Percentiles rank a stretch among this genome's conserved stretches.
phyloP scores from a whole-genome alignment of 2,797 vertebrate species.

The Pipistrellus pygmaeus region DNA sequence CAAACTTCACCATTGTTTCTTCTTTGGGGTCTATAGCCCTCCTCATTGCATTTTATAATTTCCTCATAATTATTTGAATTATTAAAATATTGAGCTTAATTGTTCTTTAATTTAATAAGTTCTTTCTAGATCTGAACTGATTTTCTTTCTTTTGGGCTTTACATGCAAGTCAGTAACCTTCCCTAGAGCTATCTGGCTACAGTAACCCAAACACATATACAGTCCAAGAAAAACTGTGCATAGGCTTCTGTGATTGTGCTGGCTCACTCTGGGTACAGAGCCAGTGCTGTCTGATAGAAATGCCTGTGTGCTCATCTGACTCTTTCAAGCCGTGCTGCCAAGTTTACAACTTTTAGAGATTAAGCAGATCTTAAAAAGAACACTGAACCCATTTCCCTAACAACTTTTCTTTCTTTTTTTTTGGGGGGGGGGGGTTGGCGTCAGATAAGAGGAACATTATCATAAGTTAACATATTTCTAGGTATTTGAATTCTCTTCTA shows the following conservation, averaged over 20 bases:
- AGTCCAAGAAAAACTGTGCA: constrained; percentile 11
- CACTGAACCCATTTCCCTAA: background rate
- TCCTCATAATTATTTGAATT: constrained; percentile 38
- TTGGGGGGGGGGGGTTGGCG: too few species aligned
- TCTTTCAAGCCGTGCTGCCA: constrained; percentile 39
- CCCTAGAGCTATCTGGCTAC: background rate
- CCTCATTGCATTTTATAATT: background rate
- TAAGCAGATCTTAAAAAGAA: constrained; percentile 42
- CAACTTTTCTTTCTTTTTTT: background rate
- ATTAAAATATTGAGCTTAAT: background rate
- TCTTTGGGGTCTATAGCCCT: background rate
- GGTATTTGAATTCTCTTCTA: constrained; percentile 36
- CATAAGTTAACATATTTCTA: background rate
- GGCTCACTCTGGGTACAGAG: constrained; percentile 54
- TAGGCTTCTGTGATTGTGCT: constrained; percentile 30
- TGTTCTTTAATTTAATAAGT: background rate
- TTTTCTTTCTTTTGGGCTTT: constrained; percentile 43
- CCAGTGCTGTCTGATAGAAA: constrained; percentile 7
- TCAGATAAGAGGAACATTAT: constrained; percentile 6
- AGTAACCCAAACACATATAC: constrained; percentile 15
- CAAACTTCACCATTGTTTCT: background rate
- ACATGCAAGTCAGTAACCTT: constrained; percentile 16
- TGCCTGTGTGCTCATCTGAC: background rate
- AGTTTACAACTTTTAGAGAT: constrained; percentile 36
- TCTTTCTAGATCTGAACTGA: constrained; percentile 6